phyloP scores from a whole-genome alignment of 2,888 invertebrate species.

The Strigamia crassipes region DNA sequence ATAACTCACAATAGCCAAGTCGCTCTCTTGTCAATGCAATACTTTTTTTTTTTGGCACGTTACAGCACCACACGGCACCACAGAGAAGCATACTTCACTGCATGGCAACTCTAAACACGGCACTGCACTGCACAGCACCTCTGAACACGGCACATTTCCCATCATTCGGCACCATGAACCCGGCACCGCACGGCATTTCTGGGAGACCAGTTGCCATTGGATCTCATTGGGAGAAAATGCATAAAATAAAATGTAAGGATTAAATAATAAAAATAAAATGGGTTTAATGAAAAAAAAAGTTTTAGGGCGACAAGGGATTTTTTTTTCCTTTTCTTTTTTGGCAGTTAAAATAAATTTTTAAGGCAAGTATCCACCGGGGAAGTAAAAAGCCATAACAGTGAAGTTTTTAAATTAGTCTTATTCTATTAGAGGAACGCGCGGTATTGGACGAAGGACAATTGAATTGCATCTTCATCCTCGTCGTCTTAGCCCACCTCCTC shows the following conservation, averaged over 20 bases:
- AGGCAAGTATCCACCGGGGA: slow-evolving; percentile 30
- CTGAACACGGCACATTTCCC: no score
- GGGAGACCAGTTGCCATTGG: not conserved
- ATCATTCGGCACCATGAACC: no score
- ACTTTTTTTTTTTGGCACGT: no score
- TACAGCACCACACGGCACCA: no score
- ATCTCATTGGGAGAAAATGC: not conserved
- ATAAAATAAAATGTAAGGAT: not conserved
- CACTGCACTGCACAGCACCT: no score
- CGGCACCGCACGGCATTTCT: no score
- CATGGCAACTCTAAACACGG: no score
- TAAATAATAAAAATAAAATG: not conserved
- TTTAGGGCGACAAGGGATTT: not conserved
- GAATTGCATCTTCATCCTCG: slow-evolving; percentile 29
- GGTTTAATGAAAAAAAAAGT: not conserved
- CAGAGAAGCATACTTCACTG: no score
- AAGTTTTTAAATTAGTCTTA: slow-evolving; percentile 42
- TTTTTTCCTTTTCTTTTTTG: not conserved
- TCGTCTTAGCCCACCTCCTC: not conserved
- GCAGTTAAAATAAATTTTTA: slow-evolving; percentile 23
- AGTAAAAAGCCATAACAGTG: slow-evolving; percentile 25
- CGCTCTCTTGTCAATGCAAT: no score
- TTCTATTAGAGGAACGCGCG: slow-evolving; percentile 11
- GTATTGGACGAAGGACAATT: slow-evolving; percentile 24
- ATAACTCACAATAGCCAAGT: no score